Evolutionary conservation across 1,140 invertebrate genomes (phyloP).

Genomic region (Venturia canescens): DNA sequence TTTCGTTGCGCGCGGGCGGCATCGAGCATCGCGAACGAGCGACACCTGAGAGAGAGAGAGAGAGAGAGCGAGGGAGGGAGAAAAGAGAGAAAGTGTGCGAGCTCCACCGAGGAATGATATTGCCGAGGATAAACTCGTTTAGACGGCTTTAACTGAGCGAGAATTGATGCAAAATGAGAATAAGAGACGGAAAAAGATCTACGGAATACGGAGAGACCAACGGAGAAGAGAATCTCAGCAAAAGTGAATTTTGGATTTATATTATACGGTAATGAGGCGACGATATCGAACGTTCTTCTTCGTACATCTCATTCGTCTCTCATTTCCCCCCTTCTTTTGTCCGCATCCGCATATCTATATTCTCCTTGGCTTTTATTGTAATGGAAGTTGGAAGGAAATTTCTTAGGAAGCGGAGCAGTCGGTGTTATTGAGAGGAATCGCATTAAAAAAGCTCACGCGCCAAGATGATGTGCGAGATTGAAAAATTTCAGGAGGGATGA

Average conservation of each 20-base stretch:
- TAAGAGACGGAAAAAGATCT: slow-evolving; percentile 46
- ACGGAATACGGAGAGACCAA: slow-evolving; percentile 54
- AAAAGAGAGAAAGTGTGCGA: slow-evolving; percentile 22
- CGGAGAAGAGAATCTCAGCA: neutral
- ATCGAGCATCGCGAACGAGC: slow-evolving; percentile 31
- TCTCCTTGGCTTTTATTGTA: no score
- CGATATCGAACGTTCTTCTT: slow-evolving; percentile 27
- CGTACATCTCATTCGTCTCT: slow-evolving; percentile 7
- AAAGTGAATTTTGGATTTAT: slow-evolving; percentile 42
- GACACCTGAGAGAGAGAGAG: slow-evolving; percentile 18
- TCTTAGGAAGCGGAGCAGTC: no score
- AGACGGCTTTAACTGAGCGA: slow-evolving; percentile 69
- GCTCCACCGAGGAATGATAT: slow-evolving; percentile 70
- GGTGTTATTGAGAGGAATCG: no score
- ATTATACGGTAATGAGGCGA: slow-evolving; percentile 42
- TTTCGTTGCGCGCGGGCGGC: neutral
- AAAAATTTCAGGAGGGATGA: no score
- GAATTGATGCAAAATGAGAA: slow-evolving; percentile 73
- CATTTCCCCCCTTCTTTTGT: neutral
- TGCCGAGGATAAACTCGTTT: slow-evolving; percentile 73
- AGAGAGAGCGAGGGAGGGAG: slow-evolving; percentile 20
- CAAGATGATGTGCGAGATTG: no score
- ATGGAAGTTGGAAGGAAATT: no score
- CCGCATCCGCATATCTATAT: neutral
- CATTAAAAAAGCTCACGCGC: no score